phyloP scores from a whole-genome alignment of 2,113 vertebrate species.

The Forbesichthys agassizii region DNA sequence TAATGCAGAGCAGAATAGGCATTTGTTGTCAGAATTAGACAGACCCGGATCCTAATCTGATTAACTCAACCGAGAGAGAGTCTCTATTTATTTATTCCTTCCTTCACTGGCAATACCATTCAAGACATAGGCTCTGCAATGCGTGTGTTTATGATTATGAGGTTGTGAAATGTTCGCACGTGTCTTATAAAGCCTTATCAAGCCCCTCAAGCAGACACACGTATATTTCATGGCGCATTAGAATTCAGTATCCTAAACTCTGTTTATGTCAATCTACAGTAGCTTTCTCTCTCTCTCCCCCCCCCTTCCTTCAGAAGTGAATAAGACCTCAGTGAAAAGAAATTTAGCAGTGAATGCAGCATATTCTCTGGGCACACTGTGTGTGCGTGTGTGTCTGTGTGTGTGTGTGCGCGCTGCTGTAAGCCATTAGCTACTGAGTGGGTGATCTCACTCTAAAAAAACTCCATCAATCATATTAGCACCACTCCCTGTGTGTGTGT shows the following conservation, averaged over 20 bases:
- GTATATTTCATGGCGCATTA: neutral
- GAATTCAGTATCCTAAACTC: constrained; percentile 2
- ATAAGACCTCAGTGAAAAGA: neutral
- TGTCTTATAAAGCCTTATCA: neutral
- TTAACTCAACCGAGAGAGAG: constrained; percentile 18
- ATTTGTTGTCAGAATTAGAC: constrained; percentile 26
- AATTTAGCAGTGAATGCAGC: neutral
- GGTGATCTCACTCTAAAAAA: constrained; percentile 47
- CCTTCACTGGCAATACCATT: too few relatives aligned
- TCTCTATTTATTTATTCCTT: too few relatives aligned
- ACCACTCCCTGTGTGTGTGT: constrained; percentile 8
- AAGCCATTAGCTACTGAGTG: constrained; percentile 36
- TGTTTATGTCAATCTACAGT: constrained; percentile 2
- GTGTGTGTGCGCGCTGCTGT: constrained; percentile 37
- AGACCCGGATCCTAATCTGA: constrained; percentile 47
- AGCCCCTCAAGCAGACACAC: neutral
- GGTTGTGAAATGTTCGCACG: neutral
- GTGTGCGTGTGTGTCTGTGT: constrained; percentile 7
- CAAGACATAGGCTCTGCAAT: neutral
- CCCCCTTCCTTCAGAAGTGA: neutral
- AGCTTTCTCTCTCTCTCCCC: constrained; percentile 11
- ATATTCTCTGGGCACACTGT: neutral
- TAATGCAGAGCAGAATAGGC: constrained; percentile 21
- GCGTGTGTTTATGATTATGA: neutral
- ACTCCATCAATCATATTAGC: constrained; percentile 42